Evolutionary conservation across 1,140 invertebrate species (phyloP), one percentile per base, ranked within the genome.

Genomic region (Pectinophora gossypiella): DNA sequence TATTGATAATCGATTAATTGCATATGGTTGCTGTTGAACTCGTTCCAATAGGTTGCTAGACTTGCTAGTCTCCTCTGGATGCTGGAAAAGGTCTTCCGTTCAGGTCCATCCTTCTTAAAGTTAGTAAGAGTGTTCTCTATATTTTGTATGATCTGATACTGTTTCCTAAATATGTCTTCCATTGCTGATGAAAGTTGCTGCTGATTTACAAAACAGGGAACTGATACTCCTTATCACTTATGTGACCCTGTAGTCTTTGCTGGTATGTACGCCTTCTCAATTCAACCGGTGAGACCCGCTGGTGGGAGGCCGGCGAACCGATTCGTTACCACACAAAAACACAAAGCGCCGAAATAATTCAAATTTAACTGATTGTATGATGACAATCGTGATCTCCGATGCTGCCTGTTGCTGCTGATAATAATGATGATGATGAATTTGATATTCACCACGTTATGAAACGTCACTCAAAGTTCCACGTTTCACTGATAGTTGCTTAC

Each of bases 271-370:
- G 36, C 36, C 36, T 40, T 40, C 36, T 40, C 3, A 40, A 40
- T 40, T 16, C 15, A 12, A 32, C 36, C 36, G 36, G 36, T 40
- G 36, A 40, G 36, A 40, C 36, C 36, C 36, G 36, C 36, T 40
- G 36, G 36, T 40, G 36, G 36, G 36, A 40, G 36, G 36, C 36
- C 36, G 36, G 36, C 7, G 13, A 40, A 40, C 36, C 36, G 36
- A 40, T 40, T 40, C 36, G 36, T 15, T 40, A 40, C 13, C n/a
- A 40, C 27, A 40, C 6, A 38, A 15, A 2, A 15, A 16, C 36
- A 16, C 36, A 7, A 40, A 40, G 16, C 7, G 16, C 10, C n/a
- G 7, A 10, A 15, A 40, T 16, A 40, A 3, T 15, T 38, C 4
- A 38, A 5, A 3, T 40, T 32, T 32, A 1, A 1, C 27, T 32